Base-by-base conservation (phyloP, 2,113 vertebrate species). In the Fulmarus glacialis region DNA sequence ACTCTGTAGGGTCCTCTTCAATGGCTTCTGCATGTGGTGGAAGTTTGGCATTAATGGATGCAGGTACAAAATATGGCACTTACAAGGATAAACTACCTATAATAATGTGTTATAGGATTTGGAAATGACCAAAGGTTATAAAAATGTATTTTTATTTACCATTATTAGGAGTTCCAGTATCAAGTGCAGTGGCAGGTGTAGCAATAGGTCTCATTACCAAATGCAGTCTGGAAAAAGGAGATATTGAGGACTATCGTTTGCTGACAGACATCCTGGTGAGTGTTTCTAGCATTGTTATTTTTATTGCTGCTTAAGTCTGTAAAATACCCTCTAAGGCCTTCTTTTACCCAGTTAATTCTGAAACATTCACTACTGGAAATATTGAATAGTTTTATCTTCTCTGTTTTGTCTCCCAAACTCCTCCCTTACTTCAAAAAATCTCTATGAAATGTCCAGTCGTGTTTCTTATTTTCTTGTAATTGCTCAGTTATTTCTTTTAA, bases 11-110 rank as follows among this genome's bases (percentile, higher is more conserved):
- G 22, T 99, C 99, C 1, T 99, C 99, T 18, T 99, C 99, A 3
- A 99, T 99, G 99, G 99, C 99, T 15, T 99, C 99, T 80, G 99
- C 98, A 1, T 99, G 99, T 52, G 99, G 98, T 67, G 99, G 99
- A 85, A 99, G 99, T 97, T 97, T 99, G 68, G 99, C 99, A 11
- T 97, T 99, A 58, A 99, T 99, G 99, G 99, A 99, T 96, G 99
- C 99, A 99, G 99, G 99, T 99, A 99, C 74, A 75, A 72, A 84
- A 58, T 23, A 12, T 1, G 3, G 9, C 34, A 15, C 40, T 71
- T 40, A 3, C 0, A 24, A 38, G 5, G 27, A 40, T 56, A 53
- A 75, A 38, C 14, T n/a, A 4, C 19, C 4, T 27, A 19, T 23
- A 24, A 20, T 29, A 36, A 21, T 10, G 12, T 23, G 4, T 22